Evolutionary conservation across 2,797 vertebrate genomes (phyloP).

Genomic region (Eptatretus atami): DNA sequence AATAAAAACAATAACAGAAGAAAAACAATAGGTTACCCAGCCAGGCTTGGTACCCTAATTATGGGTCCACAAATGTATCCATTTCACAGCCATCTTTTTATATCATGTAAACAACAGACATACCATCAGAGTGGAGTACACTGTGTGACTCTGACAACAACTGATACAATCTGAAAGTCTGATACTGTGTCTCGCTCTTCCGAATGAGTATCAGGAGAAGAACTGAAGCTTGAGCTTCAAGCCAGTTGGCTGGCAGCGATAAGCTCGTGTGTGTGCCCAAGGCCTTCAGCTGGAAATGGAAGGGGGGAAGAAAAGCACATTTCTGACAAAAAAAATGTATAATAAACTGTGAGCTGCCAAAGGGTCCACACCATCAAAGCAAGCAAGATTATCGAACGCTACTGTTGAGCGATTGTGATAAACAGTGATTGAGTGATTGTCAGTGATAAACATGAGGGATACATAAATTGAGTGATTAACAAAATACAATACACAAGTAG

Average conservation of each 20-base stretch:
- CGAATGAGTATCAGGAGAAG: constrained; percentile 39
- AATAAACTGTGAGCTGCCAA: constrained; percentile 19
- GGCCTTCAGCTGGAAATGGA: constrained; percentile 16
- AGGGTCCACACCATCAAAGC: constrained; percentile 9
- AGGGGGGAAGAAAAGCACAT: constrained; percentile 3
- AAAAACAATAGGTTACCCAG: no score
- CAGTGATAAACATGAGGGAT: no score
- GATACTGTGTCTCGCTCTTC: constrained; percentile 34
- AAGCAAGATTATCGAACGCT: no score
- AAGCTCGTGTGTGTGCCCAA: constrained; percentile 7
- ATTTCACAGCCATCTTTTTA: background rate
- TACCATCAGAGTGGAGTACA: constrained; percentile 26
- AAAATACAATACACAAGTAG: no score
- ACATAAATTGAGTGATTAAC: no score
- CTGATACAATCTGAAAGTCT: constrained; percentile 34
- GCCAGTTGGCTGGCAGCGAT: constrained; percentile 25
- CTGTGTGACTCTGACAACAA: constrained; percentile 28
- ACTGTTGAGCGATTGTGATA: no score
- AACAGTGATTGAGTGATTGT: no score
- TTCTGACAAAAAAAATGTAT: background rate
- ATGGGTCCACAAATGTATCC: no score
- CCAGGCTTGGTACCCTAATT: no score
- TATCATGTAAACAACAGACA: background rate
- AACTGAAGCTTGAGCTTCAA: constrained; percentile 30
- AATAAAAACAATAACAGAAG: no score